These are phyloP conservation scores for Liolophura sinensis DNA, from an alignment of 1,140 invertebrate genomes.

Conservation along the genomic window DNA sequence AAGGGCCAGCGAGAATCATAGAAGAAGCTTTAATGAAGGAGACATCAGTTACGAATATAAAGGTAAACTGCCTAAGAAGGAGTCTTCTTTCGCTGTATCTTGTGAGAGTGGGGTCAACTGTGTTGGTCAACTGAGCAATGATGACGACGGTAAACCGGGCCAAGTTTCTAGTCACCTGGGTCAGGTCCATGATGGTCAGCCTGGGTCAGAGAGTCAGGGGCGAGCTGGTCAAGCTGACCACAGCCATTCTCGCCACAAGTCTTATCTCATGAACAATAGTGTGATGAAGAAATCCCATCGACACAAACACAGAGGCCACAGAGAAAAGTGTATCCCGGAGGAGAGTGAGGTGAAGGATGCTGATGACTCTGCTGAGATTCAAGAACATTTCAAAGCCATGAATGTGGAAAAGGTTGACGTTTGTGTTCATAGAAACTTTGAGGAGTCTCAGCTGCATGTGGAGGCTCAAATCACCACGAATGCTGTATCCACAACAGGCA, in stretches of 20 bases:
- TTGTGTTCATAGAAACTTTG: too few species aligned
- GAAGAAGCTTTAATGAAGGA: constrained; percentile 15
- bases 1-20: too few species aligned
- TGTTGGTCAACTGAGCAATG: constrained; percentile 23
- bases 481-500: constrained; percentile 2
- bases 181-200: constrained; percentile 9
- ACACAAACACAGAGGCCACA: constrained; percentile 14
- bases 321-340: constrained; percentile 10
- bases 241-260: constrained; percentile 4
- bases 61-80: constrained; percentile 44
- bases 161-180: constrained; percentile 6
- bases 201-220: not conserved
- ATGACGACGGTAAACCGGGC: too few species aligned
- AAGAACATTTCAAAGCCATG: constrained; percentile 2
- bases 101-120: constrained; percentile 51
- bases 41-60: constrained; percentile 48
- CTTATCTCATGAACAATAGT: constrained; percentile 19
- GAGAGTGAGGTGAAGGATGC: not conserved
- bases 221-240: constrained; percentile 8
- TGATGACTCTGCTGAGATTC: not conserved
- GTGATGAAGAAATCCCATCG: constrained; percentile 13
- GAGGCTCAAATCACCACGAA: not conserved
- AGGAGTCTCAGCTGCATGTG: not conserved
- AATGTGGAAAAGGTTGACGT: constrained; percentile 3
- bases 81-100: constrained; percentile 35